phyloP scores from a whole-genome alignment of 1,140 invertebrate species.

The Lepidurus packardi region DNA sequence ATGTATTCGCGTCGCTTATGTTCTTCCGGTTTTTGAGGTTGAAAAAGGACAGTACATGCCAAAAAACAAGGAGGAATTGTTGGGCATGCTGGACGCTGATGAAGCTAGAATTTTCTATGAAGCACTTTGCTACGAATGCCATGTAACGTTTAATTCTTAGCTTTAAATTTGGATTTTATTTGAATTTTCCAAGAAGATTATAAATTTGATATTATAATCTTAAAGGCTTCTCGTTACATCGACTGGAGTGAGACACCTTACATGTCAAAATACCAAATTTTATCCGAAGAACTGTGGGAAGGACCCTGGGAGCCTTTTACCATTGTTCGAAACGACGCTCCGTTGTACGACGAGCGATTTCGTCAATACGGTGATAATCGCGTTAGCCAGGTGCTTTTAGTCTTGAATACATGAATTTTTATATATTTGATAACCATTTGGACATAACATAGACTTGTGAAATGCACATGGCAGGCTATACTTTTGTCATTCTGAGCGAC shows the following conservation, averaged over 20 bases:
- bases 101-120: slow-evolving; percentile 53
- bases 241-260: neutral
- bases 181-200: neutral
- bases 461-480: neutral
- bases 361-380: slow-evolving; percentile 59
- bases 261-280: neutral
- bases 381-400: slow-evolving; percentile 53
- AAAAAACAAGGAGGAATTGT: slow-evolving; percentile 46
- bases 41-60: slow-evolving; percentile 44
- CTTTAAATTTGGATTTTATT: neutral
- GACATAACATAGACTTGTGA: neutral
- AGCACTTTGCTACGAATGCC: slow-evolving; percentile 54
- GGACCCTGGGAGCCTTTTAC: slow-evolving; percentile 61
- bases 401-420: neutral
- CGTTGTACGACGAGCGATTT: slow-evolving; percentile 57
- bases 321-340: slow-evolving; percentile 49
- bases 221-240: neutral
- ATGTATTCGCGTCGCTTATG: neutral
- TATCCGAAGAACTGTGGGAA: neutral
- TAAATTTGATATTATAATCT: neutral
- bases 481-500: neutral
- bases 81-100: slow-evolving; percentile 44
- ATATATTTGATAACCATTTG: neutral
- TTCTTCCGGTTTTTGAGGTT: slow-evolving; percentile 47
- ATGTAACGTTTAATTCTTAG: slow-evolving; percentile 40